phyloP scores from a whole-genome alignment of 1,140 invertebrate genomes.

The Micrasema minimum region DNA sequence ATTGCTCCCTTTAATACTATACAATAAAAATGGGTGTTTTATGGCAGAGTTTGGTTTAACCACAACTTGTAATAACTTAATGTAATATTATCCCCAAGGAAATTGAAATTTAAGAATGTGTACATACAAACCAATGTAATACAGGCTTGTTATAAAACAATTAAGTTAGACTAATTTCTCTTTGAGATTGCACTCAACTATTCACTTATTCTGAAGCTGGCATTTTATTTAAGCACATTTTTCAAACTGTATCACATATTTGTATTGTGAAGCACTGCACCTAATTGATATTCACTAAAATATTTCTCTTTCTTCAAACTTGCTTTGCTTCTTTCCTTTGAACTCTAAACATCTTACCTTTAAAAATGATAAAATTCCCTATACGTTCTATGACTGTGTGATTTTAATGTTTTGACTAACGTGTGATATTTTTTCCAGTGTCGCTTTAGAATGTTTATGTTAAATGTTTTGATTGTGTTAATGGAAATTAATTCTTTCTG shows the following conservation, averaged over 20 bases:
- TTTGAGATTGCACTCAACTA: not conserved
- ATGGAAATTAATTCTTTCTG: not conserved
- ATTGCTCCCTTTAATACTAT: not conserved
- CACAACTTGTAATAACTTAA: not conserved
- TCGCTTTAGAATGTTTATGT: slow-evolving; percentile 33
- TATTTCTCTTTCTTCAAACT: slow-evolving; percentile 26
- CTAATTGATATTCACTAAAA: slow-evolving; percentile 16
- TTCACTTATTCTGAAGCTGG: slow-evolving; percentile 7
- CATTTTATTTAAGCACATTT: slow-evolving; percentile 21
- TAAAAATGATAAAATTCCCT: not conserved
- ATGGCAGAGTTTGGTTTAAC: no score
- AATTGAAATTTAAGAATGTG: no score
- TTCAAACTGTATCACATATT: slow-evolving; percentile 12
- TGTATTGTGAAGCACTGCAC: slow-evolving; percentile 30
- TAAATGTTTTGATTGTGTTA: not conserved
- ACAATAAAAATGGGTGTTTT: no score
- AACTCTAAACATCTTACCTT: slow-evolving; percentile 6
- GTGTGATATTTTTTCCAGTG: slow-evolving; percentile 11
- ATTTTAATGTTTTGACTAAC: not conserved
- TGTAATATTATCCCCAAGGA: no score
- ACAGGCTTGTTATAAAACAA: not conserved
- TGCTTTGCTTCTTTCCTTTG: slow-evolving; percentile 30
- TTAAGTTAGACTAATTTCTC: not conserved
- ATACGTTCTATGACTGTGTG: slow-evolving; percentile 1
- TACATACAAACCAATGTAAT: not conserved